These are phyloP conservation scores for Argentina silus DNA, from an alignment of 2,797 vertebrate species.

Conservation along the genomic window DNA sequence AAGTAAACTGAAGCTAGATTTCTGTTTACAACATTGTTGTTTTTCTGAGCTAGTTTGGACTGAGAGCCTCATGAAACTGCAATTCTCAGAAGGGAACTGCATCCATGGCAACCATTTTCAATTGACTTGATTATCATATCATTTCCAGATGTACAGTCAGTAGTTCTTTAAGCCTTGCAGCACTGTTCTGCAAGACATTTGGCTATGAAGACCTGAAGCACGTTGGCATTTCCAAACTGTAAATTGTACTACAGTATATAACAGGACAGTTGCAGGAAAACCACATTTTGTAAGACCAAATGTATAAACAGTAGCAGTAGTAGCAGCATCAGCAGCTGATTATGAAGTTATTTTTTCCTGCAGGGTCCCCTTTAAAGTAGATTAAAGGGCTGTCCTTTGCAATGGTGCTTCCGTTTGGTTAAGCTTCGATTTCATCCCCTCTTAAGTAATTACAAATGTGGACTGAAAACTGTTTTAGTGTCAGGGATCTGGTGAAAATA, in stretches of 20 bases:
- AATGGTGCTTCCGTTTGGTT: slow-evolving; percentile 23
- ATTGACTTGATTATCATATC: slow-evolving; percentile 62
- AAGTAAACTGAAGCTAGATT: background rate
- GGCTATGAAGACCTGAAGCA: slow-evolving; percentile 7
- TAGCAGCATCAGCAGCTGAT: slow-evolving; percentile 27
- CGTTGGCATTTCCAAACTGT: slow-evolving; percentile 11
- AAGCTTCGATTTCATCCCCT: slow-evolving; percentile 33
- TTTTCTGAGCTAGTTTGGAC: slow-evolving; percentile 1
- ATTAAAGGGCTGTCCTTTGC: slow-evolving; percentile 34
- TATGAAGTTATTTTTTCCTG: background rate
- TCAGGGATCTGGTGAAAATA: slow-evolving; percentile 2
- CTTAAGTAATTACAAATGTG: slow-evolving; percentile 36
- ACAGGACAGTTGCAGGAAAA: background rate
- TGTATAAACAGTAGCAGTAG: background rate
- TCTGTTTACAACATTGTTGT: background rate
- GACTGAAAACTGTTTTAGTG: slow-evolving; percentile 6
- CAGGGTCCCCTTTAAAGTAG: slow-evolving; percentile 18
- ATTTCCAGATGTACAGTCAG: slow-evolving; percentile 67
- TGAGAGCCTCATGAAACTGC: slow-evolving; percentile 25
- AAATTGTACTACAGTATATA: slow-evolving; percentile 16
- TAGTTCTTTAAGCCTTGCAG: slow-evolving; percentile 35
- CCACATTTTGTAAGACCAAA: background rate
- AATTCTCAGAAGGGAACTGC: slow-evolving; percentile 47
- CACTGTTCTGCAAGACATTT: slow-evolving; percentile 20
- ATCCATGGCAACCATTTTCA: slow-evolving; percentile 54